A percentile compares a stretch with the other conserved stretches of the same genome.
Conservation (phyloP, 2,797 vertebrate species). For the Melanotaenia boesemani region DNA sequence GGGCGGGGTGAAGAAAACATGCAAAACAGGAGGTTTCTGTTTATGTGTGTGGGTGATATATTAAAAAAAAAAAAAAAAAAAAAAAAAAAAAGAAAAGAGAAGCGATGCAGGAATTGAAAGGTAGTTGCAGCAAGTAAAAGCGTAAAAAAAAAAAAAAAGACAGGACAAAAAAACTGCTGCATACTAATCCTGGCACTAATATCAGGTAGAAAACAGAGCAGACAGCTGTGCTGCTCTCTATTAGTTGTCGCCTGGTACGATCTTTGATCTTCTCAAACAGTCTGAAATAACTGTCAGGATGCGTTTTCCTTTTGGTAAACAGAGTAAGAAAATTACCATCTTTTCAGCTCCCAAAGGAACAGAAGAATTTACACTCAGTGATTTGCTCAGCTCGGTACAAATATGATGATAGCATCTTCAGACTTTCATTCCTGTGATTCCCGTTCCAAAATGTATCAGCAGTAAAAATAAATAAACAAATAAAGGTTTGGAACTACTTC, state of each 20-base stretch:
- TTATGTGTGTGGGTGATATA: constrained; percentile 1
- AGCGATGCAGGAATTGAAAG: neutral
- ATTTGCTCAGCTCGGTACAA: constrained; percentile 42
- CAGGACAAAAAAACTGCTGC: constrained; percentile 34
- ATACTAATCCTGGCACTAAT: constrained; percentile 41
- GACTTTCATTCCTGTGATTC: constrained; percentile 31
- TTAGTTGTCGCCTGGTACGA: constrained; percentile 51
- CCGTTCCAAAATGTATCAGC: neutral
- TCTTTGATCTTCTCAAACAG: constrained; percentile 69
- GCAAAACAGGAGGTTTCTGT: constrained; percentile 28
- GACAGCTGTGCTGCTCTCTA: constrained; percentile 55
- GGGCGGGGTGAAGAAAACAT: constrained; percentile 59
- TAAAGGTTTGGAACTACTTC: constrained; percentile 19
- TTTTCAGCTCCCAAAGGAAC: constrained; percentile 44
- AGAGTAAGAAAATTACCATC: constrained; percentile 41
- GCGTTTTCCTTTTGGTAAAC: constrained; percentile 63
- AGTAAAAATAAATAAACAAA: constrained; percentile 23
- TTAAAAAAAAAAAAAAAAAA: neutral
- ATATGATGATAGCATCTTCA: constrained; percentile 45
- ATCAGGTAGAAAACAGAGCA: constrained; percentile 45
- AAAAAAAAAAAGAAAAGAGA: too few relatives aligned
- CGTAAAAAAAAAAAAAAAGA: constrained; percentile 2
- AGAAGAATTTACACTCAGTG: constrained; percentile 42
- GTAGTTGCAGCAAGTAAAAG: constrained; percentile 1
- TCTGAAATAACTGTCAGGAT: constrained; percentile 63